Conservation (phyloP, 2,113 vertebrate genomes). For the Cercocebus atys region DNA sequence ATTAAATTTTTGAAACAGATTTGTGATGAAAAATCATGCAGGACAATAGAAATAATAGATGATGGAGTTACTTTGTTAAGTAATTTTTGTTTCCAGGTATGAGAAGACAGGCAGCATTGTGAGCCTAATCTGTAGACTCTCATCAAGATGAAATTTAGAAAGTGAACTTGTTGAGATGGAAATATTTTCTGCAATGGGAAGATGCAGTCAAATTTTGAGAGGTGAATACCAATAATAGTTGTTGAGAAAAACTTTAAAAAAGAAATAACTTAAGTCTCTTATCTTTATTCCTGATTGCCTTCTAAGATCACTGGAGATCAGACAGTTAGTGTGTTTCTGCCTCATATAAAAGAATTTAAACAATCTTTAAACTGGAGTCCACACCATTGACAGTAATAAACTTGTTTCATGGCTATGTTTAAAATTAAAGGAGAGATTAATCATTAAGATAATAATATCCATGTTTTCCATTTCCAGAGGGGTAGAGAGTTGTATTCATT, state of each 20-base stretch:
- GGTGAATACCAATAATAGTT: neutral
- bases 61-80: neutral
- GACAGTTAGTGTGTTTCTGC: neutral
- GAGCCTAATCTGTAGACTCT: neutral
- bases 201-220: neutral
- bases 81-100: neutral
- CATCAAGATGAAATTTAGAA: neutral
- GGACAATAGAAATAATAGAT: neutral
- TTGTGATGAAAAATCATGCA: neutral
- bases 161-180: neutral
- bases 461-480: neutral
- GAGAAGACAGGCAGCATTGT: neutral
- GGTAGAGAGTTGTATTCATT: neutral
- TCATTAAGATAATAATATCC: neutral
- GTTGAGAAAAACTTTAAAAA: neutral
- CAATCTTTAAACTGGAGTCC: neutral
- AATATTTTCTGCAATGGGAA: neutral
- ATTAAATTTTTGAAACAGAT: neutral
- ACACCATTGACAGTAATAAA: neutral
- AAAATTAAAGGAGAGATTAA: neutral
- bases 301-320: neutral
- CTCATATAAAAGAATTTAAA: neutral
- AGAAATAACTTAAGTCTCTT: neutral
- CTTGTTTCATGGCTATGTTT: neutral
- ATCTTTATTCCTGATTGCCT: neutral